Conservation (phyloP, 2,888 invertebrate genomes). For the Congeria kusceri region DNA sequence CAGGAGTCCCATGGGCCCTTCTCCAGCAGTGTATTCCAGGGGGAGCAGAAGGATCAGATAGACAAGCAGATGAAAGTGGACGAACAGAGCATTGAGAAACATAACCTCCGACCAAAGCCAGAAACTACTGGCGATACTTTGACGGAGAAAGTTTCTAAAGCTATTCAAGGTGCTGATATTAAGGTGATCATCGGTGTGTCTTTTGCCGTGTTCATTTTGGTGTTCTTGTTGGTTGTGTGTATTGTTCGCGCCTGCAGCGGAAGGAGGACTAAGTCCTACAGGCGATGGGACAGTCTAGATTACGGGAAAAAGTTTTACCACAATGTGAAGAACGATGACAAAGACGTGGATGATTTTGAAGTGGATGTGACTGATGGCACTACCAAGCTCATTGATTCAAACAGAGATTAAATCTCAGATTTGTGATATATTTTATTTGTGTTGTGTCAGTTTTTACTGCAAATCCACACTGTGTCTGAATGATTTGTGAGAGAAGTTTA, state of each 20-base stretch:
- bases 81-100: slow-evolving; percentile 36
- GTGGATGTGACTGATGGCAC: slow-evolving; percentile 68
- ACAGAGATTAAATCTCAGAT: slow-evolving; percentile 10
- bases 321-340: slow-evolving; percentile 66
- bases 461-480: too few relatives aligned
- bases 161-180: slow-evolving; percentile 57
- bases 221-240: slow-evolving; percentile 58
- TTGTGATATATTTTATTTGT: too few relatives aligned
- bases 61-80: slow-evolving; percentile 53
- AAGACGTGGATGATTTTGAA: slow-evolving; percentile 71
- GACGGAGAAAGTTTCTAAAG: slow-evolving; percentile 51
- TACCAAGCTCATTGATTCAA: slow-evolving; percentile 52
- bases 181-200: slow-evolving; percentile 61
- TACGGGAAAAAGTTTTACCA: slow-evolving; percentile 72
- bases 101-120: slow-evolving; percentile 38
- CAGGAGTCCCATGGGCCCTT: slow-evolving; percentile 75
- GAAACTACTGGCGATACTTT: slow-evolving; percentile 44
- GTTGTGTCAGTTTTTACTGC: too few relatives aligned
- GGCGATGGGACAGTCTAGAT: slow-evolving; percentile 71
- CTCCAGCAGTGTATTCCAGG: slow-evolving; percentile 46
- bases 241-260: slow-evolving; percentile 48
- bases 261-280: slow-evolving; percentile 56
- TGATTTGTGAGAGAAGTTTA: too few relatives aligned
- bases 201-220: slow-evolving; percentile 53
- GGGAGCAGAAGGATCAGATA: slow-evolving; percentile 59